phyloP scores from a whole-genome alignment of 2,797 vertebrate species.

The Antrozous pallidus region DNA sequence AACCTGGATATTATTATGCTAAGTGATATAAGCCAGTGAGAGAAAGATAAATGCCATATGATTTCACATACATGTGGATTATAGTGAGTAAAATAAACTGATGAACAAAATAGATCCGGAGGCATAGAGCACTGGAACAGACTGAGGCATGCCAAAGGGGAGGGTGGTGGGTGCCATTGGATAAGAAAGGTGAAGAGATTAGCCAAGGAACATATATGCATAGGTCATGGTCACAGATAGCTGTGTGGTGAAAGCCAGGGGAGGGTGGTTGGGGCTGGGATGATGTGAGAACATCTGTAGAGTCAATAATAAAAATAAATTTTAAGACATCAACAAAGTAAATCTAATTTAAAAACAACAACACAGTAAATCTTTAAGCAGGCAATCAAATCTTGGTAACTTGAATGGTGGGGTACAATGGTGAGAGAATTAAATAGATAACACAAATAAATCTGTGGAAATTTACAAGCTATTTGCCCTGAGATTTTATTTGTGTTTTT shows the following conservation, averaged over 20 bases:
- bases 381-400: slow-evolving; percentile 20
- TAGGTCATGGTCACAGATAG: neutral
- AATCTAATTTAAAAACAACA: neutral
- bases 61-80: neutral
- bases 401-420: neutral
- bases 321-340: neutral
- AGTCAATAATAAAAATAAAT: neutral
- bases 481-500: neutral
- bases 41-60: neutral
- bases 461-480: neutral
- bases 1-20: neutral
- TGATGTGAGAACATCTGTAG: neutral
- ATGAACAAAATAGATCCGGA: neutral
- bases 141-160: neutral
- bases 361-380: neutral
- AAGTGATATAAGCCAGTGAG: neutral
- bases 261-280: neutral
- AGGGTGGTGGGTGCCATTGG: neutral
- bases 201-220: neutral
- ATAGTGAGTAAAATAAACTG: neutral
- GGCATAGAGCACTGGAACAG: neutral
- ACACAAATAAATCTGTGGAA: neutral
- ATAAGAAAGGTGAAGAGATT: neutral
- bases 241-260: neutral
- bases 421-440: neutral